phyloP scores from a whole-genome alignment of 2,113 vertebrate genomes.

The Rhagologus leucostigma region DNA sequence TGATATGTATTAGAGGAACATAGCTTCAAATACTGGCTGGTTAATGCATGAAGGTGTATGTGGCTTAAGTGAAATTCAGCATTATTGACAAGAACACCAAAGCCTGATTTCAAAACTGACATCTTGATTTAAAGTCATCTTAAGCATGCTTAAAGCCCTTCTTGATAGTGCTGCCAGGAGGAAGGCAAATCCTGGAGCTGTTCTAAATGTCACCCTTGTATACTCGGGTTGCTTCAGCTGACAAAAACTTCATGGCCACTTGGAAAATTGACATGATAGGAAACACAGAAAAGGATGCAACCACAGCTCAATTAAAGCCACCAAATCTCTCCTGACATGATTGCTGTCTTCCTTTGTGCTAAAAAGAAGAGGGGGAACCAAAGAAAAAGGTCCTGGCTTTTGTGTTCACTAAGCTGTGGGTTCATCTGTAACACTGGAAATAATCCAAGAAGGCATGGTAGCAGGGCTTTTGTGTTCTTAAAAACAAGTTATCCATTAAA shows the following conservation, averaged over 20 bases:
- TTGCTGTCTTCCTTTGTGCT: background rate
- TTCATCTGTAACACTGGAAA: background rate
- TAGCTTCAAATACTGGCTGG: background rate
- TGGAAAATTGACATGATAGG: conserved; percentile 65
- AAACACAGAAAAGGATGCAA: conserved; percentile 52
- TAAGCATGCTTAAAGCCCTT: conserved; percentile 32
- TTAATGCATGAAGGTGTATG: conserved; percentile 16
- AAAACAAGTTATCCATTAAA: conserved; percentile 16
- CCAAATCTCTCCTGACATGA: background rate
- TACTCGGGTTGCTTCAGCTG: conserved; percentile 41
- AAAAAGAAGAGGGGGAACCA: background rate
- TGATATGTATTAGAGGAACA: background rate
- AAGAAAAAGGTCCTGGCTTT: background rate
- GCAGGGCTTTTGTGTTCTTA: background rate
- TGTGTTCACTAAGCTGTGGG: background rate
- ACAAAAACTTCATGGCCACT: conserved; percentile 62
- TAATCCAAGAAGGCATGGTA: conserved; percentile 2
- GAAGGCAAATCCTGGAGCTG: conserved; percentile 49
- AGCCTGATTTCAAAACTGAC: conserved; percentile 53
- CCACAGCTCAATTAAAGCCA: background rate
- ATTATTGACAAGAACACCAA: conserved; percentile 29
- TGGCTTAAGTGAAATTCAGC: background rate
- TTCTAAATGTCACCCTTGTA: conserved; percentile 61
- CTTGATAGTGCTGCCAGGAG: conserved; percentile 46
- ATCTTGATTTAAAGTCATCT: conserved; percentile 57